Percentiles rank a stretch among this genome's conserved stretches.
Evolutionary conservation across 1,140 invertebrate genomes (phyloP).

Genomic region (Diabrotica virgifera): DNA sequence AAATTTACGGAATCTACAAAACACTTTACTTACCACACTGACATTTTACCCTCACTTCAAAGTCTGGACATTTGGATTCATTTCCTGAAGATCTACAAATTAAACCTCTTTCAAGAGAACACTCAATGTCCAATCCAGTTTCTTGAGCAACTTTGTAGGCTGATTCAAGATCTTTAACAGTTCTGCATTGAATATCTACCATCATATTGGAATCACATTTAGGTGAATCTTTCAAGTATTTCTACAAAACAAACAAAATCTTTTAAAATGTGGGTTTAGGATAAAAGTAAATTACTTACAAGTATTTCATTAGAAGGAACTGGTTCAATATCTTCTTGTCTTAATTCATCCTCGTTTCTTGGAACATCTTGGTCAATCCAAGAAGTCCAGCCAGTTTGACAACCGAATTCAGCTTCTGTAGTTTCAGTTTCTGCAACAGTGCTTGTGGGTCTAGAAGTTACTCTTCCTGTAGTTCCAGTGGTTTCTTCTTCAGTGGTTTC

Average conservation of each 20-base stretch:
- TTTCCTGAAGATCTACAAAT: conserved; percentile 55
- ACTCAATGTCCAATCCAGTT: conserved; percentile 70
- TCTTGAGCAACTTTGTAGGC: conserved; percentile 53
- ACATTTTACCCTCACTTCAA: conserved; percentile 71
- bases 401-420: conserved; percentile 49
- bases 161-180: conserved; percentile 56
- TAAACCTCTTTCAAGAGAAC: conserved; percentile 68
- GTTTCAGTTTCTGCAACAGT: conserved; percentile 35
- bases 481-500: too few relatives aligned
- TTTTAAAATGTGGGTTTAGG: too few relatives aligned
- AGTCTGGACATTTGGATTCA: conserved; percentile 59
- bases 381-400: conserved; percentile 67
- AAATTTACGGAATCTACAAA: too few relatives aligned
- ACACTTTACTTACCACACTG: conserved; percentile 51
- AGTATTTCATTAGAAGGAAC: conserved; percentile 55
- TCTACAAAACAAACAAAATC: conserved; percentile 22
- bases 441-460: conserved; percentile 24
- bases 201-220: conserved; percentile 61
- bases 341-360: conserved; percentile 38
- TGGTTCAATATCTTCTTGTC: conserved; percentile 58
- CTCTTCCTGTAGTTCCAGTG: conserved; percentile 47
- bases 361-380: conserved; percentile 66
- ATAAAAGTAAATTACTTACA: conserved; percentile 40
- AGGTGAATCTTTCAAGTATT: conserved; percentile 47
- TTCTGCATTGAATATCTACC: conserved; percentile 70